phyloP scores from a whole-genome alignment of 1,140 invertebrate species.

The Habropoda laboriosa region DNA sequence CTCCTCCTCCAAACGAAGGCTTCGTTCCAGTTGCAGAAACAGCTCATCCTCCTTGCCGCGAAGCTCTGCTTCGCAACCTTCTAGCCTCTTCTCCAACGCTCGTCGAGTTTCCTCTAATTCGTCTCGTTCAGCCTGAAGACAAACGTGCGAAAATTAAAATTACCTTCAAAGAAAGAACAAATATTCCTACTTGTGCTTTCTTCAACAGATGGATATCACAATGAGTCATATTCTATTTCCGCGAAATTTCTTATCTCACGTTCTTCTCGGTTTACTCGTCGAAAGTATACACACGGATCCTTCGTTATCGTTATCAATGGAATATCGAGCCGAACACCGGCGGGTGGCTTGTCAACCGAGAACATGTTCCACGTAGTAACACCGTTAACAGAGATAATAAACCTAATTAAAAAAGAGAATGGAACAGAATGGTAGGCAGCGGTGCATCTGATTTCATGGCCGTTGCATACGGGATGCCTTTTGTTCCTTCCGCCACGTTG shows the following conservation, averaged over 20 bases:
- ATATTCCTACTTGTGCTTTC: too few species aligned
- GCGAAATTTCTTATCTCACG: too few species aligned
- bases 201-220: too few species aligned
- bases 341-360: constrained; percentile 9
- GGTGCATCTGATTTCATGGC: constrained; percentile 43
- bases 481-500: neutral
- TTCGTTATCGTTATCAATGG: neutral
- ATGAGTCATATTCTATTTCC: too few species aligned
- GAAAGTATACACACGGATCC: too few species aligned
- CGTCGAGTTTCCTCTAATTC: constrained; percentile 81
- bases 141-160: too few species aligned
- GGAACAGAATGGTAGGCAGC: constrained; percentile 2
- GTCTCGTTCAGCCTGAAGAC: constrained; percentile 83
- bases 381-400: constrained; percentile 21
- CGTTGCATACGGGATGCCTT: neutral
- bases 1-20: constrained; percentile 84
- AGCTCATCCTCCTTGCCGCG: constrained; percentile 85
- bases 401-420: constrained; percentile 43
- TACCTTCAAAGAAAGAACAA: too few species aligned
- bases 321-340: neutral
- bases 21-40: constrained; percentile 84
- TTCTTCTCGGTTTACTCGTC: too few species aligned
- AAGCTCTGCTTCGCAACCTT: constrained; percentile 82
- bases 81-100: constrained; percentile 81
- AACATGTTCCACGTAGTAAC: neutral